These are phyloP conservation scores for Poeciliopsis presidionis DNA, from an alignment of 2,797 vertebrate genomes.

Conservation along the genomic window DNA sequence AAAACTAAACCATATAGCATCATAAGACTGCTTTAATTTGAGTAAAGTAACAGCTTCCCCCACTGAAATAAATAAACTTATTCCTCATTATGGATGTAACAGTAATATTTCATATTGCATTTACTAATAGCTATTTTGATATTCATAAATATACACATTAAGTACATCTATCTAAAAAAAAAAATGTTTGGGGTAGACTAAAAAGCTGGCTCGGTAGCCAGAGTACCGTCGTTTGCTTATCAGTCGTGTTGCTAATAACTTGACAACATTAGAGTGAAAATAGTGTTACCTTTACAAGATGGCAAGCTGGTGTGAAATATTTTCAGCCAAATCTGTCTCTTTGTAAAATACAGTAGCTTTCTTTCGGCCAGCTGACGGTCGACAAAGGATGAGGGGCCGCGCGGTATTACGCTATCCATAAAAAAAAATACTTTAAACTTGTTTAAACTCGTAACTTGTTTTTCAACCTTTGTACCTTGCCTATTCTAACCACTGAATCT, in stretches of 20 bases:
- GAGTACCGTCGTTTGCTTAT: not conserved
- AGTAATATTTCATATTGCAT: not conserved
- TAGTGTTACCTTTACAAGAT: not conserved
- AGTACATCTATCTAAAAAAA: not conserved
- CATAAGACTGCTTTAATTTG: not conserved
- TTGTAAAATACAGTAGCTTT: not conserved
- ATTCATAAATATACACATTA: not conserved
- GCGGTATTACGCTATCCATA: not conserved
- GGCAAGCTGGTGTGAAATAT: not conserved
- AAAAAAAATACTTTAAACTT: not conserved
- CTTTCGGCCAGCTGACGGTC: not conserved
- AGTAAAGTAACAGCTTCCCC: not conserved
- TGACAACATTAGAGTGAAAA: not conserved
- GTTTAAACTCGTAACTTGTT: not conserved
- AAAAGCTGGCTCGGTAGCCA: not conserved
- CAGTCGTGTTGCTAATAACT: not conserved
- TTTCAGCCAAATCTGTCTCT: not conserved
- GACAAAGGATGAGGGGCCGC: not conserved
- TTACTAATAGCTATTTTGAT: not conserved
- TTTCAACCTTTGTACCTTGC: not conserved
- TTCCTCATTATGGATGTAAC: not conserved
- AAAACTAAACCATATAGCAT: not conserved
- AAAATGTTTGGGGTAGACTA: not conserved
- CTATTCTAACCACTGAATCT: conserved; percentile 54
- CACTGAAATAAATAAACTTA: not conserved